Base-by-base conservation (phyloP, 2,888 invertebrate genomes). In the Tenthredo amoena region DNA sequence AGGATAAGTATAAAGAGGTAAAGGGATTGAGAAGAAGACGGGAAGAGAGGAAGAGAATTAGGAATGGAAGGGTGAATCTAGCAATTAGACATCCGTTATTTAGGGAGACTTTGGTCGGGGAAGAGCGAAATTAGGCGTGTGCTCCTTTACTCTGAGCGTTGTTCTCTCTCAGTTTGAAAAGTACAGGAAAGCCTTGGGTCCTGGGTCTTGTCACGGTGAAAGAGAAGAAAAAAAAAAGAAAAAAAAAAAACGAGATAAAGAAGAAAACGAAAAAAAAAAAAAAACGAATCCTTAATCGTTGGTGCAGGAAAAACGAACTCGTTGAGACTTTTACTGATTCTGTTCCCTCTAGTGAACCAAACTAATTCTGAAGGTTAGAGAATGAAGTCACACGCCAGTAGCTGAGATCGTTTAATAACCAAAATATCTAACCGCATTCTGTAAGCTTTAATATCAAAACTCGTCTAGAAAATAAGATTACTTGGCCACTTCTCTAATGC, bases 401-500 rank as follows among this genome's bases (percentile, higher is more conserved):
- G 7, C 10, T 74, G 40, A 18, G 47, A 47, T 68, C 68, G 68
- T 68, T 77, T 77, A 10, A 83, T 47, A 83, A 47, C 68, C 83
- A 7, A 31, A 71, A 68, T 68, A 47, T 83, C 65, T n/a, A 31
- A 68, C 83, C 68, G 71, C 81, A 62, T 40, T 34, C 26, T 40
- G 62, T 34, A n/a, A 83, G 47, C 31, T 68, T 83, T 83, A 83
- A 71, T 83, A 18, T 40, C 47, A n/a, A 6, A 34, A 43, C 83
- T 43, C 65, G 68, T 83, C 83, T 68, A 47, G 31, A 50, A 68
- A 71, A 83, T 83, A 83, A 83, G 83, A 83, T 83, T 83, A 83
- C 83, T 34, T 47, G 83, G 50, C 83, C 71, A 83, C 68, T 83
- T 71, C 68, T 83, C 83, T 83, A 68, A 83, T 71, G 83, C 83